Evolutionary conservation across 2,797 vertebrate genomes (phyloP).

Genomic region (Mallotus villosus): DNA sequence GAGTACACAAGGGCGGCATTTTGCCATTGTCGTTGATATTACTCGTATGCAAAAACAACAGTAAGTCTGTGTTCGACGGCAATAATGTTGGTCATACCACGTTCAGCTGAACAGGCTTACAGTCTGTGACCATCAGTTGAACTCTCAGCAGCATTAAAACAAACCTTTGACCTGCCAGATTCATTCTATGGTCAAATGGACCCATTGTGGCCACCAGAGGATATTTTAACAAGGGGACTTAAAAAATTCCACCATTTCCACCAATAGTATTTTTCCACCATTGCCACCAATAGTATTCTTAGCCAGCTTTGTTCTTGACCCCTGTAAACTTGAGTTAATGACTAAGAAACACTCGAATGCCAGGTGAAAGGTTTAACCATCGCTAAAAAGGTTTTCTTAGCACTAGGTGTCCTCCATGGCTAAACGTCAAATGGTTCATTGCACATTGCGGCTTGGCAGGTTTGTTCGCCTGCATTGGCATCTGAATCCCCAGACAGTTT

Average conservation of each 20-base stretch:
- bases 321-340: constrained; percentile 33
- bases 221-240: constrained; percentile 32
- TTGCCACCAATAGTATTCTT: constrained; percentile 33
- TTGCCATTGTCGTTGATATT: not conserved
- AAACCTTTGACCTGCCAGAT: constrained; percentile 65
- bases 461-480: too few species aligned
- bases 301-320: constrained; percentile 35
- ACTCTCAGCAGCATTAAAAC: constrained; percentile 46
- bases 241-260: constrained; percentile 40
- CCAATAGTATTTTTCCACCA: constrained; percentile 33
- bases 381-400: constrained; percentile 13
- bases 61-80: not conserved
- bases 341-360: not conserved
- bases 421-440: too few species aligned
- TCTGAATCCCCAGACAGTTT: too few species aligned
- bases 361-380: not conserved
- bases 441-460: too few species aligned
- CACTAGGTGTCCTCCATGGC: not conserved
- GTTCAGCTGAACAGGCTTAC: constrained; percentile 66
- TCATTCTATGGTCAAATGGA: constrained; percentile 51
- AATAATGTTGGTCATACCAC: constrained; percentile 33
- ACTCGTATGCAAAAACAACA: not conserved
- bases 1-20: not conserved
- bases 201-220: constrained; percentile 36
- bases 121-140: constrained; percentile 50